A percentile compares a stretch with the other conserved stretches of the same genome.
phyloP scores from a whole-genome alignment of 2,113 vertebrate genomes.

The Sceloporus undulatus region DNA sequence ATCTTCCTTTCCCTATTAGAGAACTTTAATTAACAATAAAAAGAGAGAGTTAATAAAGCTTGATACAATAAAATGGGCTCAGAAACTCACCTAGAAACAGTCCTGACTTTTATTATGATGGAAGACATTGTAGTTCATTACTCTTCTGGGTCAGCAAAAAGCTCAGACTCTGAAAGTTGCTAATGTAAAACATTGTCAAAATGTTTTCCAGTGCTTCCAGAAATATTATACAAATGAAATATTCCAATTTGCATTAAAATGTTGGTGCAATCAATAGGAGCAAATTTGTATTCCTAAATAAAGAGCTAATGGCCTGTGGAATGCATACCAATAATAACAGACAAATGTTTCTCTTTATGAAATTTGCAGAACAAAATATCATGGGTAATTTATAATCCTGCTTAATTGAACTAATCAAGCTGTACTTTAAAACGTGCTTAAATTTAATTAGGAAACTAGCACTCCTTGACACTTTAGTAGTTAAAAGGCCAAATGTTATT shows the following conservation, averaged over 20 bases:
- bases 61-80: not conserved
- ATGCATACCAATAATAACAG: conserved; percentile 47
- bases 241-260: conserved; percentile 48
- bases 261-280: conserved; percentile 31
- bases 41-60: not conserved
- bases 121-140: not conserved
- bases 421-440: conserved; percentile 51
- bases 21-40: not conserved
- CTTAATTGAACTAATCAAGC: conserved; percentile 64
- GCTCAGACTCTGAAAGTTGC: conserved; percentile 15
- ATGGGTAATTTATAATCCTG: conserved; percentile 59
- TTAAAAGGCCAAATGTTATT: conserved; percentile 22
- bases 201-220: conserved; percentile 1
- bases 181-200: conserved; percentile 39
- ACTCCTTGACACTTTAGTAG: not conserved
- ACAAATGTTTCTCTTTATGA: conserved; percentile 46
- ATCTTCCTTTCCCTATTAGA: not conserved
- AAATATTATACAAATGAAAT: conserved; percentile 42
- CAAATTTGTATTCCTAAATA: conserved; percentile 51
- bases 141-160: conserved; percentile 25
- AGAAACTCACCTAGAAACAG: not conserved
- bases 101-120: not conserved
- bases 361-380: conserved; percentile 58
- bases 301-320: conserved; percentile 38
- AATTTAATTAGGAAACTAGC: conserved; percentile 57